A percentile compares a stretch with the other conserved stretches of the same genome.
phyloP scores from a whole-genome alignment of 1,140 invertebrate genomes.

The Argopecten irradians region DNA sequence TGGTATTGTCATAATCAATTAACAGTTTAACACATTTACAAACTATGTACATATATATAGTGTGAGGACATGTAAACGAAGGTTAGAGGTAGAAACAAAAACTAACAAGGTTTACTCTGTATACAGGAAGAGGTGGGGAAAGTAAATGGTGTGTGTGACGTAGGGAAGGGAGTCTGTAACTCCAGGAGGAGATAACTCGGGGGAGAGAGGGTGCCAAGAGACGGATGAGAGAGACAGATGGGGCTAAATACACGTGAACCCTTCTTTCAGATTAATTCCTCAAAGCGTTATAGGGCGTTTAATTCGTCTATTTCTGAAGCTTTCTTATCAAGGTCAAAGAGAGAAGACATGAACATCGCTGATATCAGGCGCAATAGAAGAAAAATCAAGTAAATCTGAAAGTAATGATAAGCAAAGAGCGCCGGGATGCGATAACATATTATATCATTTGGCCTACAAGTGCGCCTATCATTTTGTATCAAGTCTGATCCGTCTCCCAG shows the following conservation, averaged over 20 bases:
- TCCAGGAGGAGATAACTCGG: neutral
- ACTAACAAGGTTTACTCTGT: no score
- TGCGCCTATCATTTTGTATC: neutral
- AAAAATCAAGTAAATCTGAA: neutral
- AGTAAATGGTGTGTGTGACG: no score
- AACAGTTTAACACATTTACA: no score
- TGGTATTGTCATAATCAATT: no score
- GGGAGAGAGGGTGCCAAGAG: neutral
- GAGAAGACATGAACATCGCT: neutral
- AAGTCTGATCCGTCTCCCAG: neutral
- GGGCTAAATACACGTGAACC: neutral
- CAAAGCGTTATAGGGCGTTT: neutral
- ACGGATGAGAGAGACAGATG: neutral
- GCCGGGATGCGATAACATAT: neutral
- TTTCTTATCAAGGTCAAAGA: conserved; percentile 18
- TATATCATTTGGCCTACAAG: conserved; percentile 2
- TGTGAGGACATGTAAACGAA: no score
- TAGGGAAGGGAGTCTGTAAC: neutral
- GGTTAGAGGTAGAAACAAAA: no score
- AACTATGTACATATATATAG: no score
- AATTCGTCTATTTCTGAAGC: neutral
- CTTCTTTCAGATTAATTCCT: neutral
- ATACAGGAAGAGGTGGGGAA: no score
- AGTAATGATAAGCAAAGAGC: conserved; percentile 6
- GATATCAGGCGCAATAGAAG: neutral